A percentile compares a stretch with the other conserved stretches of the same genome.
Evolutionary conservation across 2,888 invertebrate species (phyloP).

Genomic region (Dusona sp.): DNA sequence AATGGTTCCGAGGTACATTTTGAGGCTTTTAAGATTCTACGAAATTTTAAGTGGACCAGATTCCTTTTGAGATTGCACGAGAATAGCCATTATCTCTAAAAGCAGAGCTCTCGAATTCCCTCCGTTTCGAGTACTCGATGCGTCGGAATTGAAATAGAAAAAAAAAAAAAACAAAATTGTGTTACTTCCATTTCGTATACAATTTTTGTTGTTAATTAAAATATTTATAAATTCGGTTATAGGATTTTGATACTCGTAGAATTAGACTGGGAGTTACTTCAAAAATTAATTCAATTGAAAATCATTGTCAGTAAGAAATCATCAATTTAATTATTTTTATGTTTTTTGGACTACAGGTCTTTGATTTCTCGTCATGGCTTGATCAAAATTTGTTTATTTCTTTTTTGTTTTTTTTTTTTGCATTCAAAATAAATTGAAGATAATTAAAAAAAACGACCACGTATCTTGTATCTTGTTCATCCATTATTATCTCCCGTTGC

Average conservation of each 20-base stretch:
- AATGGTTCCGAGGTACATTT: neutral
- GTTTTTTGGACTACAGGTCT: neutral
- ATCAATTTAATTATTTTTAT: neutral
- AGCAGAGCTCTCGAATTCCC: constrained; percentile 35
- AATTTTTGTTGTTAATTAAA: neutral
- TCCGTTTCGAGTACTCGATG: constrained; percentile 18
- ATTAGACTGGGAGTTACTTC: neutral
- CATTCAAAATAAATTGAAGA: neutral
- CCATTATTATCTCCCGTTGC: constrained; percentile 33
- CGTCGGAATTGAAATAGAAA: neutral
- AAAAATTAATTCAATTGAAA: neutral
- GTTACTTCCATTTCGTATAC: neutral
- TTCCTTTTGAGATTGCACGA: constrained; percentile 8
- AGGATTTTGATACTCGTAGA: neutral
- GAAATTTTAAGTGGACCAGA: constrained; percentile 33
- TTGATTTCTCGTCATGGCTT: neutral
- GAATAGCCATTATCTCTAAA: constrained; percentile 35
- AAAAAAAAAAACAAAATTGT: neutral
- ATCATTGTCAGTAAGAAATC: neutral
- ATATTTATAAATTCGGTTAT: neutral
- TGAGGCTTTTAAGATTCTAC: constrained; percentile 17
- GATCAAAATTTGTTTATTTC: neutral
- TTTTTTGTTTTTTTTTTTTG: neutral
- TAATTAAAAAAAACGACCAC: neutral
- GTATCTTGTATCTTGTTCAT: constrained; percentile 9